Conservation (phyloP, 2,888 invertebrate species). For the Xestobium rufovillosum region DNA sequence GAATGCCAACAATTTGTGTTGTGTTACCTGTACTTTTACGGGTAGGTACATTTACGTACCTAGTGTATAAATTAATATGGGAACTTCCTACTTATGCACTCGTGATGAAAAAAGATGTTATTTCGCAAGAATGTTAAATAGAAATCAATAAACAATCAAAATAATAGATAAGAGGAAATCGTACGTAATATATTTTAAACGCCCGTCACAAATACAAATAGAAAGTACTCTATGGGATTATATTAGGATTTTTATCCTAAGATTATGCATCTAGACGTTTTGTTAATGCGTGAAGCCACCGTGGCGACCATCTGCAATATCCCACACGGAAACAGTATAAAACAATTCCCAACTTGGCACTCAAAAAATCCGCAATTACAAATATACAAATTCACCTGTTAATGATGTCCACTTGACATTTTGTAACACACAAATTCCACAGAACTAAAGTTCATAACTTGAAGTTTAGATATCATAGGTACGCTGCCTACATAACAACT, state of each 20-base stretch:
- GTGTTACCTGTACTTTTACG: slow-evolving; percentile 19
- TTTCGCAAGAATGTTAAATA: too few species aligned
- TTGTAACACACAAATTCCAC: too few species aligned
- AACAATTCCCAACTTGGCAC: too few species aligned
- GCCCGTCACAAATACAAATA: too few species aligned
- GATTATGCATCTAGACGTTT: slow-evolving; percentile 17
- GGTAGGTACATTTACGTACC: slow-evolving; percentile 16
- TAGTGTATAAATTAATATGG: too few species aligned
- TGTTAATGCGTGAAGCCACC: slow-evolving; percentile 31
- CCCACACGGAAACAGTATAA: too few species aligned
- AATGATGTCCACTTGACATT: too few species aligned
- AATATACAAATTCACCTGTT: too few species aligned
- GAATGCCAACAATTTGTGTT: slow-evolving; percentile 35
- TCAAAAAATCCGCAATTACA: background rate
- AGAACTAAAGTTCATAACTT: slow-evolving; percentile 1
- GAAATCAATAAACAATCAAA: slow-evolving; percentile 15
- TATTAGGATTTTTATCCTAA: too few species aligned
- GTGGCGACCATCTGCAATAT: slow-evolving; percentile 38
- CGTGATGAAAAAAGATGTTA: too few species aligned
- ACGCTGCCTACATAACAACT: background rate
- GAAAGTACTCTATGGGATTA: too few species aligned
- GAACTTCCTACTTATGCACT: too few species aligned
- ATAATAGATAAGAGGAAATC: background rate
- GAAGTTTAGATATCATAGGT: slow-evolving; percentile 1
- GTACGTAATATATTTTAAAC: background rate